Evolutionary conservation across 2,113 vertebrate genomes (phyloP).

Genomic region (Malaclemys terrapin): DNA sequence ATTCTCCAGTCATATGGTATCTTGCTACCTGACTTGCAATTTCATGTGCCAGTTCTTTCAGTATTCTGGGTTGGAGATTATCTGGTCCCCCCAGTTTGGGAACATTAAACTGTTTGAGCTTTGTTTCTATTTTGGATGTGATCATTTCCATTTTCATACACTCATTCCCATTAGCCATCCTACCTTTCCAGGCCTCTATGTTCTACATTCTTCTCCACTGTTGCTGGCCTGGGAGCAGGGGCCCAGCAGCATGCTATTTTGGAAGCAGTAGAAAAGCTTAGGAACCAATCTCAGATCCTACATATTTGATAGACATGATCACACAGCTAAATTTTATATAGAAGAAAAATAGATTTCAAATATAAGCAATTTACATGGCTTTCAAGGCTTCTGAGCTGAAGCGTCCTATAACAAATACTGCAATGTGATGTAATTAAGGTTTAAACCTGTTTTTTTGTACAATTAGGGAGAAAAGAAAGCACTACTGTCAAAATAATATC

Average conservation of each 20-base stretch:
- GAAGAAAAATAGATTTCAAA: neutral
- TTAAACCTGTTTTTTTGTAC: conserved; percentile 19
- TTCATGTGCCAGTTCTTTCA: neutral
- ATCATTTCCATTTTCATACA: neutral
- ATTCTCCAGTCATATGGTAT: neutral
- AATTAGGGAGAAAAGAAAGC: neutral
- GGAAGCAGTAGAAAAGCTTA: neutral
- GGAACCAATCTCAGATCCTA: neutral
- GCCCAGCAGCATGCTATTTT: neutral
- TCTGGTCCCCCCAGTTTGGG: neutral
- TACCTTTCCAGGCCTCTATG: neutral
- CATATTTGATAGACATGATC: neutral
- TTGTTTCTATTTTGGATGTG: neutral
- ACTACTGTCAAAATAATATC: neutral
- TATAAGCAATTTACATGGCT: neutral
- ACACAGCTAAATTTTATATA: neutral
- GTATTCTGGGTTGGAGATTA: neutral
- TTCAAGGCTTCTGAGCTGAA: neutral
- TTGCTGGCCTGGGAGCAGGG: conserved; percentile 2
- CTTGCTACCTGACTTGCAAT: neutral
- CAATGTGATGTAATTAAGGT: neutral
- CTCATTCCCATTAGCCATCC: neutral
- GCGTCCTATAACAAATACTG: neutral
- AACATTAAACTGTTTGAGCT: neutral
- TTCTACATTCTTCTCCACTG: neutral